These are phyloP conservation scores for Leptinotarsa lineolata DNA, from an alignment of 1,140 invertebrate genomes.

Conservation along the genomic window DNA sequence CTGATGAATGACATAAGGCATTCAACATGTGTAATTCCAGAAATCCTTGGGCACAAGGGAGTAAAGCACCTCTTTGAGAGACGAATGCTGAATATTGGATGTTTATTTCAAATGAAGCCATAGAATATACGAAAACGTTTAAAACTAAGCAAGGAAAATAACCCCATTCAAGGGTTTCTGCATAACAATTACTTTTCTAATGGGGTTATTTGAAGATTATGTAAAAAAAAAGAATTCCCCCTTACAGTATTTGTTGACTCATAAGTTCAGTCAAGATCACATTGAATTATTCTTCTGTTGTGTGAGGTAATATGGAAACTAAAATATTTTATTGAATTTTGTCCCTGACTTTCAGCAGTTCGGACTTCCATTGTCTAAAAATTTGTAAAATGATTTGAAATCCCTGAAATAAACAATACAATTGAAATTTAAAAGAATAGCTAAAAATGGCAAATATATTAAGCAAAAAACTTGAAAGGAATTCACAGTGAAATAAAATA, in stretches of 20 bases:
- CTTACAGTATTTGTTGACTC: conserved; percentile 30
- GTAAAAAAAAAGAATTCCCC: conserved; percentile 23
- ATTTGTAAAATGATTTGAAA: no score
- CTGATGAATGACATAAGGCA: conserved; percentile 24
- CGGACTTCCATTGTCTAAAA: no score
- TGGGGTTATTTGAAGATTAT: conserved; percentile 28
- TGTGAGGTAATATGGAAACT: neutral
- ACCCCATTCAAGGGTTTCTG: conserved; percentile 26
- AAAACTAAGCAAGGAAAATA: neutral
- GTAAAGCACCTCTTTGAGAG: conserved; percentile 39
- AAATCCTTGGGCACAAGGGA: conserved; percentile 34
- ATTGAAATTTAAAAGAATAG: no score
- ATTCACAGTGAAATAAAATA: no score
- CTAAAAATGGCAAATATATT: no score
- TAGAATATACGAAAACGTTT: conserved; percentile 16
- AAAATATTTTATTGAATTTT: no score
- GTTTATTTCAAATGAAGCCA: conserved; percentile 23
- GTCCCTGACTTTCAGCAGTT: no score
- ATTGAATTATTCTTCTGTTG: conserved; percentile 35
- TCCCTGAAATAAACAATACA: no score
- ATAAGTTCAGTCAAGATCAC: conserved; percentile 36
- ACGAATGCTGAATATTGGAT: conserved; percentile 30
- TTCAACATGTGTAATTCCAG: conserved; percentile 46
- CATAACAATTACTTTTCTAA: conserved; percentile 15
- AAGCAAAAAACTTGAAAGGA: no score